A percentile compares a stretch with the other conserved stretches of the same genome.
These are phyloP conservation scores for Momotus momota DNA, from an alignment of 2,797 vertebrate species.

Conservation along the genomic window DNA sequence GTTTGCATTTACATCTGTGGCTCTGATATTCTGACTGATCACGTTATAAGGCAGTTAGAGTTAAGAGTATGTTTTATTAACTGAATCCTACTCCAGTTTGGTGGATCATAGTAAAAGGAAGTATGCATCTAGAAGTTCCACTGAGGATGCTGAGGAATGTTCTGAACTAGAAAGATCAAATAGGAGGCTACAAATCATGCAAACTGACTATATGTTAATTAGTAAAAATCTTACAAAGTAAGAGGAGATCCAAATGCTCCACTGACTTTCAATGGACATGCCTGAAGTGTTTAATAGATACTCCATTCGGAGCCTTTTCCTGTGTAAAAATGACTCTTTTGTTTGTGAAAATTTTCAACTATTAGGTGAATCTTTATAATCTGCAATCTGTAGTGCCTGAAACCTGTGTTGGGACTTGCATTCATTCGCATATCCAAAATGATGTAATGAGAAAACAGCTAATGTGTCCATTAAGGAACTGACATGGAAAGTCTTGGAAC, in stretches of 20 bases:
- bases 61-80: neutral
- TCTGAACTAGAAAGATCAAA: neutral
- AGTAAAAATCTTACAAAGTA: neutral
- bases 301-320: neutral
- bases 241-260: neutral
- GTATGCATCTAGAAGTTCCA: neutral
- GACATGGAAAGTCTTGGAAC: neutral
- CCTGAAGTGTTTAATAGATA: neutral
- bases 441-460: conserved; percentile 61
- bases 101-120: neutral
- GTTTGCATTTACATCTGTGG: neutral
- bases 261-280: neutral
- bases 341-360: neutral
- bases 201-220: neutral
- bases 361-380: neutral
- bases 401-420: conserved; percentile 45
- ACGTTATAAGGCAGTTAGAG: neutral
- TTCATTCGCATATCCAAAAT: conserved; percentile 29
- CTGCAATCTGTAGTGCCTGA: neutral
- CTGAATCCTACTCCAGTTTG: neutral
- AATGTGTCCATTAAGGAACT: neutral
- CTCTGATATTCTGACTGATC: neutral
- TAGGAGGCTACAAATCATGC: neutral
- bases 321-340: neutral
- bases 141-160: neutral